A percentile compares a stretch with the other conserved stretches of the same genome.
Evolutionary conservation across 2,797 vertebrate genomes (phyloP).

Genomic region (Myotis vivesi): DNA sequence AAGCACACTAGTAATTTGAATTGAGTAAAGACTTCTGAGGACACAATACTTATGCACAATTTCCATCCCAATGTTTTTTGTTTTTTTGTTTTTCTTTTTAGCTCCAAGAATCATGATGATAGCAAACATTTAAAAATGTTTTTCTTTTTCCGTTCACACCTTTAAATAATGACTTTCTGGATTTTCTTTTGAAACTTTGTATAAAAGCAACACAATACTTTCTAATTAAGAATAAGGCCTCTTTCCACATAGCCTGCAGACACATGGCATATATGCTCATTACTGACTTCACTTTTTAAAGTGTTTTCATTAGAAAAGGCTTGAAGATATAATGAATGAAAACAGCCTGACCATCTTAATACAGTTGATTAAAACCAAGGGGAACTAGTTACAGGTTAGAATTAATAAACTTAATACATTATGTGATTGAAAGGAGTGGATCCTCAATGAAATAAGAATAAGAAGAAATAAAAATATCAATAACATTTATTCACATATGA

Average conservation of each 20-base stretch:
- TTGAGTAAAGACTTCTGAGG: constrained; percentile 13
- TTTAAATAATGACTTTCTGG: constrained; percentile 50
- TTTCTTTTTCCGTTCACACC: background rate
- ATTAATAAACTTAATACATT: background rate
- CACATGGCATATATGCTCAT: constrained; percentile 4
- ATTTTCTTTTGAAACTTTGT: constrained; percentile 29
- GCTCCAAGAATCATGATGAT: background rate
- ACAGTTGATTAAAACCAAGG: constrained; percentile 44
- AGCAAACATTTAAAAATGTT: background rate
- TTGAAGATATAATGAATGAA: background rate
- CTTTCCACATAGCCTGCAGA: constrained; percentile 2
- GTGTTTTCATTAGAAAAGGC: background rate
- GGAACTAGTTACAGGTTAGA: background rate
- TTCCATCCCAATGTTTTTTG: background rate
- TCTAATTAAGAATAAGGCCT: constrained; percentile 25
- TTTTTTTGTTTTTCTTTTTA: background rate
- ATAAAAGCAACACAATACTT: constrained; percentile 36
- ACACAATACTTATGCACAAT: background rate
- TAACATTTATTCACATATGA: background rate
- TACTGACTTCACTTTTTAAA: constrained; percentile 3
- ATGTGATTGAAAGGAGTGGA: background rate
- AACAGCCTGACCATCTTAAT: constrained; percentile 26
- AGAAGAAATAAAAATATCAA: background rate
- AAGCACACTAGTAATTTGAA: background rate
- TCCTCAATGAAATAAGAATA: background rate